These are phyloP conservation scores for Syrmaticus mikado DNA, from an alignment of 2,113 vertebrate genomes.

Conservation along the genomic window DNA sequence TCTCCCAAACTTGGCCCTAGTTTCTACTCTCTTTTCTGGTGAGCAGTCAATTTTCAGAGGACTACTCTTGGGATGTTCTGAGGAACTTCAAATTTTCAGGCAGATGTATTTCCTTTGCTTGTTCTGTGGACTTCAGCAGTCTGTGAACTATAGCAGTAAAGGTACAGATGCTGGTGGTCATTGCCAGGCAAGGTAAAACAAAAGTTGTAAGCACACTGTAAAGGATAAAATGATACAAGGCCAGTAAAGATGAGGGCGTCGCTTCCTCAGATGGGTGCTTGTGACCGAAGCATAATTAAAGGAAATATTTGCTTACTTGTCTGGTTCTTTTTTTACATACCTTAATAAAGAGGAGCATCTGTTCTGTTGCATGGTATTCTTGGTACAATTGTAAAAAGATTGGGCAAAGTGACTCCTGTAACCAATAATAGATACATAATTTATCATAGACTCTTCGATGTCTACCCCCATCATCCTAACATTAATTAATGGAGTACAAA, in stretches of 20 bases:
- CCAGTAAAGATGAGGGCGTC: neutral
- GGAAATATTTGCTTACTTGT: neutral
- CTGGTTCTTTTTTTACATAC: neutral
- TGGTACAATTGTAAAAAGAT: neutral
- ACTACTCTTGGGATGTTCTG: neutral
- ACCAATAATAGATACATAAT: neutral
- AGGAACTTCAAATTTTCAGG: neutral
- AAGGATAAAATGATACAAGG: neutral
- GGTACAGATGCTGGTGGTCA: neutral
- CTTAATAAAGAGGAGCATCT: neutral
- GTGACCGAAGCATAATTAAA: neutral
- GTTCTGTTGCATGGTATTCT: neutral
- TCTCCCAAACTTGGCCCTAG: neutral
- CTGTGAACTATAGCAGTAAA: neutral
- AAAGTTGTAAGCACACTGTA: neutral
- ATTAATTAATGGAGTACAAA: neutral
- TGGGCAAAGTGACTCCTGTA: neutral
- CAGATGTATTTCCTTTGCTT: neutral
- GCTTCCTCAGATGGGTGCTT: neutral
- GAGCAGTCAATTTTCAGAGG: constrained; percentile 24
- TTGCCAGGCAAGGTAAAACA: neutral
- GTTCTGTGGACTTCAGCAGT: neutral
- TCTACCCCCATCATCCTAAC: neutral
- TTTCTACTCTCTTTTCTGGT: constrained; percentile 6
- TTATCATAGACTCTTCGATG: neutral